Base-by-base conservation (phyloP, 2,888 invertebrate species). In the Melipona bicolor region DNA sequence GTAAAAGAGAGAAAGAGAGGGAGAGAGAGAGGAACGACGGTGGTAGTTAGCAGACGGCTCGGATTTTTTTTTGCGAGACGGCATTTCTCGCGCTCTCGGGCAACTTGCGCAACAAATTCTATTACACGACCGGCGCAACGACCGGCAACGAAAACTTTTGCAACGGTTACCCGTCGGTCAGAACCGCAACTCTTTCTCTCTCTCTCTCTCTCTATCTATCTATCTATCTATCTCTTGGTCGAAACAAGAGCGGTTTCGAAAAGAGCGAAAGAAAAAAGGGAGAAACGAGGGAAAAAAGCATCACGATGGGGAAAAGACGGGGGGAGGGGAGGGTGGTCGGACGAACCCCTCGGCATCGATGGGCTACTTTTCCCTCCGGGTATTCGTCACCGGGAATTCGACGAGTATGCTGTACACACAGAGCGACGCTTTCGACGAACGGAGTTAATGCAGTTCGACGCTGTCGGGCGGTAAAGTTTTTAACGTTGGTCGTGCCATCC, bases 381-480 rank as follows among this genome's bases (percentile, higher is more conserved):
- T 68, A 75, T 72, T 83, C 84, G 83, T 89, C 87, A 80, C 83
- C 87, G 61, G 6, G 79, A 87, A 86, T 80, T 77, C 86, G 80
- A 78, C 68, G 79, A 87, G 69, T 43, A 43, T 43, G 54, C 81
- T 76, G 75, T 85, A 64, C 72, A 64, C 52, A 68, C 68, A 73
- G 62, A 70, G 54, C 65, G 72, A n/a, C 54, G 81, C 85, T 87
- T 82, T 77, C 72, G 89, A 87, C 13, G 78, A 71, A 74, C 79
- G 52, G 71, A 81, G 86, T 88, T 90, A 90, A 90, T 88, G 89
- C 89, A 86, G 85, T 89, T 89, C 87, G 83, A 69, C 56, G 87
- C 88, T 89, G 85, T 79, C 81, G 81, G 83, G 81, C 82, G 89
- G 91, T 88, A 91, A 91, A 90, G 88, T 91, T 91, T 89, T 91